Percentiles rank a stretch among this genome's conserved stretches.
phyloP scores from a whole-genome alignment of 1,140 invertebrate genomes.

The Lerema accius region DNA sequence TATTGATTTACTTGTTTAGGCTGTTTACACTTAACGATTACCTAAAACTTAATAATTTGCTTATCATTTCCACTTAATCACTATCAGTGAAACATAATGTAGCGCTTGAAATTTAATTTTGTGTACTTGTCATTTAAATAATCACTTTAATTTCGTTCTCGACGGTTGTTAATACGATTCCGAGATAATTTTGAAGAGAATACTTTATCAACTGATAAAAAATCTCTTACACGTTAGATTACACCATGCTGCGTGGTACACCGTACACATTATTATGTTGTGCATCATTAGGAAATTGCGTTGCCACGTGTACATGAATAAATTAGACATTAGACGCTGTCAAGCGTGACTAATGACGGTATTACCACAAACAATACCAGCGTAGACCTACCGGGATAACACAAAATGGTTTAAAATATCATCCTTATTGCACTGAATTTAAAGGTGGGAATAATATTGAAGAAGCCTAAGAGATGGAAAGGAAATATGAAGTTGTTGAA shows the following conservation, averaged over 20 bases:
- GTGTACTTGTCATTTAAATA: neutral
- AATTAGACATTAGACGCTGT: conserved; percentile 58
- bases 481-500: conserved; percentile 56
- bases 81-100: conserved; percentile 2
- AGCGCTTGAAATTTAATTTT: neutral
- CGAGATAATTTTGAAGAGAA: neutral
- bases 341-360: conserved; percentile 54
- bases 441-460: conserved; percentile 29
- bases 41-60: too few species aligned
- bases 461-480: conserved; percentile 38
- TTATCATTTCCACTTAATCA: too few species aligned
- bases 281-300: conserved; percentile 44
- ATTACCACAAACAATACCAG: conserved; percentile 55
- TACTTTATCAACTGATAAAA: neutral
- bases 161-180: neutral
- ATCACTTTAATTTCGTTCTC: neutral
- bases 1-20: too few species aligned
- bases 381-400: conserved; percentile 36
- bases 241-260: conserved; percentile 11
- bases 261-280: conserved; percentile 29
- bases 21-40: too few species aligned
- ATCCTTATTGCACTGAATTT: conserved; percentile 28
- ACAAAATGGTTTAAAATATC: conserved; percentile 28
- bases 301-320: conserved; percentile 46
- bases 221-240: neutral